Evolutionary conservation across 1,140 invertebrate species (phyloP), one percentile per base, ranked within the genome.

Genomic region (Drosophila ficusphila): DNA sequence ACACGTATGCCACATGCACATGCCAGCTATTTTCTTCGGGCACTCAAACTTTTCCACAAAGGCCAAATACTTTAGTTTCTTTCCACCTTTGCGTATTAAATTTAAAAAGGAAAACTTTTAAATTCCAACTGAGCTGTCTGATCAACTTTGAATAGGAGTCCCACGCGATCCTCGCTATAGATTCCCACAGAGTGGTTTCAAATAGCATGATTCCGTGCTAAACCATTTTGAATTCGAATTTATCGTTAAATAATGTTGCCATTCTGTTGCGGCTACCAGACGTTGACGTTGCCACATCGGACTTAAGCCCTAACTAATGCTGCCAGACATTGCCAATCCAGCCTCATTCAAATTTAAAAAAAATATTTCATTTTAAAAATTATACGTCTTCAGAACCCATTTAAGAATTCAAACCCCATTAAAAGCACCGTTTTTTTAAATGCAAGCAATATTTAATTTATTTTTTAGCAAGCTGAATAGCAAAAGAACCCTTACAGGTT

Each of bases 31-130:
- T 79, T 83, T 79, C 76, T 86, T 57, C 39, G 65, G 72, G 71
- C 31, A 56, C 56, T 52, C 41, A 61, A 82, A 85, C 52, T 88
- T 88, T 88, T 57, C 33, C 29, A 48, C 76, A 85, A 86, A 83
- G 76, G 42, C 51, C 21, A 54, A 33, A 44, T 46, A 54, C 52
- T 47, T 58, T 33, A 4, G 27, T 25, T 29, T 31, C 27, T 18
- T 25, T 19, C 18, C 6, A 19, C 21, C 21, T 29, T 36, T 9
- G 23, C n/a, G 25, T 38, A 46, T 58, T 18, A 19, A 53, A 19
- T 62, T 48, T 31, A 8, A 46, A 14, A 11, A 23, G 12, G 0
- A 12, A 27, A 4, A 14, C 12, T 31, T 51, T 16, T 9, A 36
- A 38, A 52, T 33, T 41, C 9, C 12, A 25, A 12, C 5, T 19